Conservation (phyloP, 2,113 vertebrate genomes). For the Pelobates fuscus region DNA sequence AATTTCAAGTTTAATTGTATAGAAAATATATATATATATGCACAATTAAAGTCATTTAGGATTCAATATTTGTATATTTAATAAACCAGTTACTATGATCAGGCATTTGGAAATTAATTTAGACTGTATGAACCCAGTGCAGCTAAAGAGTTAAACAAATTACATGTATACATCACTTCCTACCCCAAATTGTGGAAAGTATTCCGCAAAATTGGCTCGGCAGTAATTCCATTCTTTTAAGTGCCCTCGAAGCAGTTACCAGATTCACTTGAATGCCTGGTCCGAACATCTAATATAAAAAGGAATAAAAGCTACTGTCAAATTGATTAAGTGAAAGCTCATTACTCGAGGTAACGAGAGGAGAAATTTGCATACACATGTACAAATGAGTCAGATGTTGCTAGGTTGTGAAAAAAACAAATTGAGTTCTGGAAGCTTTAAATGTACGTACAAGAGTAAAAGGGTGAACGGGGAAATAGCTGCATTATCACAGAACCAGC, state of each 20-base stretch:
- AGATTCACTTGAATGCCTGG: slow-evolving; percentile 69
- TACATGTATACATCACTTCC: neutral
- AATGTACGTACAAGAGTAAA: slow-evolving; percentile 62
- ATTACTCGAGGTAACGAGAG: slow-evolving; percentile 77
- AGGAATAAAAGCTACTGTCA: slow-evolving; percentile 76
- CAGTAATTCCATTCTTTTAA: slow-evolving; percentile 59
- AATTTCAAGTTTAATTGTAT: too few species aligned
- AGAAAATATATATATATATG: too few species aligned
- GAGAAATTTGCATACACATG: slow-evolving; percentile 79
- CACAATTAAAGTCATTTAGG: too few species aligned
- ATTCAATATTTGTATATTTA: too few species aligned
- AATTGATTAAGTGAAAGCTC: slow-evolving; percentile 78
- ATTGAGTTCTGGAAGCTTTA: slow-evolving; percentile 61
- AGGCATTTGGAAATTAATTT: too few species aligned
- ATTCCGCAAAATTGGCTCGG: slow-evolving; percentile 48
- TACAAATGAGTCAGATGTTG: slow-evolving; percentile 75
- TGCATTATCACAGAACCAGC: slow-evolving; percentile 50
- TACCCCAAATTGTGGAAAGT: neutral
- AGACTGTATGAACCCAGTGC: neutral
- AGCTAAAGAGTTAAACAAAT: neutral
- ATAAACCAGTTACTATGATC: too few species aligned
- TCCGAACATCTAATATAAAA: slow-evolving; percentile 65
- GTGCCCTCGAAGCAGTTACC: slow-evolving; percentile 68
- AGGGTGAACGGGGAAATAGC: slow-evolving; percentile 56
- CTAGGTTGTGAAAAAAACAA: slow-evolving; percentile 67